Base-by-base conservation (phyloP, 2,797 vertebrate species). In the Microctenopoma lineatum region DNA sequence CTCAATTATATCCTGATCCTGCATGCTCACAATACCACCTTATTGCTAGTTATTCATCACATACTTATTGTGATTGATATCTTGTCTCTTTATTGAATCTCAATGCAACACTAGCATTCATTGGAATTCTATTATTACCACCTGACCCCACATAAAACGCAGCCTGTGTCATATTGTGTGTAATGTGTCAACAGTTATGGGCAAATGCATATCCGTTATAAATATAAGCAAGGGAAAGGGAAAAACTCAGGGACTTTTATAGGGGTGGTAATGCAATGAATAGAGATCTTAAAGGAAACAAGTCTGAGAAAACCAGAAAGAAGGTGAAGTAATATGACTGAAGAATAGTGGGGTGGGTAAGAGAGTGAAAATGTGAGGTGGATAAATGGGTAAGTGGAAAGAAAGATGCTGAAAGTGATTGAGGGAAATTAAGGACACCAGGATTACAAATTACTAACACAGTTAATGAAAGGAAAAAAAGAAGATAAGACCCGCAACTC, bases 391-490 rank as follows among this genome's bases (percentile, higher is more conserved):
- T 27, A 21, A 21, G 21, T 21, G 36, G 47, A 56, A 6, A 38
- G 13, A 21, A 6, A 27, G 57, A 57, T 32, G 56, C 42, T 21
- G 46, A 68, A 66, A 78, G 36, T 38, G 46, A 50, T 58, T 25
- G 39, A 72, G 29, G 47, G 18, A 59, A 73, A 78, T 79, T 80
- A 45, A 83, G 78, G 69, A 82, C 76, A 69, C 53, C 13, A 14
- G 53, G 34, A 66, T 52, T 53, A 65, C 45, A 81, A 78, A 80
- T 86, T 70, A 66, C 38, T 41, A 57, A 57, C 58, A 39, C 66
- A 75, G 45, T 57, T 80, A 80, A 83, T 75, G 53, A 70, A 84
- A 77, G 47, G 71, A 55, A 59, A 52, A 5, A 71, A 60, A 53
- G 72, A 10, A 66, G 69, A 76, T 74, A 66, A 58, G 36, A 38